Percentiles rank a stretch among this genome's conserved stretches.
Evolutionary conservation across 2,113 vertebrate species (phyloP).

Genomic region (Monopterus albus): DNA sequence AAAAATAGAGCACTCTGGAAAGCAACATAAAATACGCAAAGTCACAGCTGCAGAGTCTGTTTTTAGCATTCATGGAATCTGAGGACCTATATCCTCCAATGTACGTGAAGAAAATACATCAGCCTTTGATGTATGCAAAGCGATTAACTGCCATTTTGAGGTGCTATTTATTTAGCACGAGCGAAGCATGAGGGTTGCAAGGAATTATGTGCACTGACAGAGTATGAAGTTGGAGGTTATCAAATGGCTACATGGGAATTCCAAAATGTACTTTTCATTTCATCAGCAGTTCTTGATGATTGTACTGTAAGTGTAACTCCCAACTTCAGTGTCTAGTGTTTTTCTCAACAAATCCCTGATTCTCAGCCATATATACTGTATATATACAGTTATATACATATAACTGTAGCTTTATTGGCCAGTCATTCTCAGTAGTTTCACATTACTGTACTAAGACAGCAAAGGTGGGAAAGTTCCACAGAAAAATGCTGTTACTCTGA

Average conservation of each 20-base stretch:
- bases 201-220: slow-evolving; percentile 79
- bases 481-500: slow-evolving; percentile 66
- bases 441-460: slow-evolving; percentile 26
- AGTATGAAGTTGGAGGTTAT: slow-evolving; percentile 79
- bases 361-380: slow-evolving; percentile 32
- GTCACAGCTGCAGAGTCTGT: slow-evolving; percentile 45
- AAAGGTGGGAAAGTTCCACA: slow-evolving; percentile 46
- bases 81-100: slow-evolving; percentile 28
- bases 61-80: slow-evolving; percentile 61
- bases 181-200: slow-evolving; percentile 62
- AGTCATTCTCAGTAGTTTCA: slow-evolving; percentile 48
- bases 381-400: too few relatives aligned
- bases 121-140: slow-evolving; percentile 57
- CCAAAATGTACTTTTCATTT: slow-evolving; percentile 65
- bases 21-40: slow-evolving; percentile 57
- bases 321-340: slow-evolving; percentile 24
- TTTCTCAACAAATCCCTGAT: slow-evolving; percentile 35
- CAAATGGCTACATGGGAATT: slow-evolving; percentile 67
- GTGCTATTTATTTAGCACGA: slow-evolving; percentile 73
- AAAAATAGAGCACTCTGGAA: slow-evolving; percentile 55
- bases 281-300: slow-evolving; percentile 60
- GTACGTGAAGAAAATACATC: slow-evolving; percentile 56
- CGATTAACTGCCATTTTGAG: slow-evolving; percentile 70
- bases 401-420: slow-evolving; percentile 32
- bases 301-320: slow-evolving; percentile 32